A percentile compares a stretch with the other conserved stretches of the same genome.
phyloP scores from a whole-genome alignment of 2,113 vertebrate genomes.

The Sterrhoptilus dennistouni region DNA sequence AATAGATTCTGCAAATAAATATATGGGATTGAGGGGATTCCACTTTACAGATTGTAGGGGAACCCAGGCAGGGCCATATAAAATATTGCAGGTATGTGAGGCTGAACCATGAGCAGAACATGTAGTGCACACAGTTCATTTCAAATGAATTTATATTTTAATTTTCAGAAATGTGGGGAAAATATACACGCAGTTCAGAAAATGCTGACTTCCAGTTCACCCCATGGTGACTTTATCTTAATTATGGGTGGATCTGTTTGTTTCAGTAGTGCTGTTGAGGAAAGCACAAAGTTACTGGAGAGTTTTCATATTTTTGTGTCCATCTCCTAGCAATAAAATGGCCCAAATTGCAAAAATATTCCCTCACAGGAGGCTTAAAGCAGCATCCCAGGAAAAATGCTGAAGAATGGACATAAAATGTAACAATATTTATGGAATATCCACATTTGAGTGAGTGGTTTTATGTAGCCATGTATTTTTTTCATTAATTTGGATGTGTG shows the following conservation, averaged over 20 bases:
- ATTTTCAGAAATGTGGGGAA: neutral
- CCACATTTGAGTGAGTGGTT: neutral
- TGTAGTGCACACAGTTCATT: neutral
- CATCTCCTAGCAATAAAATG: neutral
- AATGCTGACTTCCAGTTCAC: neutral
- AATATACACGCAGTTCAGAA: neutral
- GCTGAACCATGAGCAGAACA: neutral
- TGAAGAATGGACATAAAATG: neutral
- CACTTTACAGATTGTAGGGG: rapidly evolving
- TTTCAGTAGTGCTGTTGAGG: neutral
- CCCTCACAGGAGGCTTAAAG: neutral
- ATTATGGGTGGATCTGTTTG: neutral
- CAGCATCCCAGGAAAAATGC: neutral
- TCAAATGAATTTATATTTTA: neutral
- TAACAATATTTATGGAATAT: neutral
- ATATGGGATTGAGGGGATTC: neutral
- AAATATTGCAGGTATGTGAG: neutral
- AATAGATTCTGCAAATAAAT: neutral
- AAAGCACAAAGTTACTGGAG: neutral
- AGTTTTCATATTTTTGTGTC: neutral
- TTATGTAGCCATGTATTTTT: neutral
- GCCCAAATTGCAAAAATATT: neutral
- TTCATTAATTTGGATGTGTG: neutral
- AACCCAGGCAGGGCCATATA: neutral
- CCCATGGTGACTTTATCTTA: neutral